Base-by-base conservation (phyloP, 2,797 vertebrate genomes). In the Salarias fasciatus region DNA sequence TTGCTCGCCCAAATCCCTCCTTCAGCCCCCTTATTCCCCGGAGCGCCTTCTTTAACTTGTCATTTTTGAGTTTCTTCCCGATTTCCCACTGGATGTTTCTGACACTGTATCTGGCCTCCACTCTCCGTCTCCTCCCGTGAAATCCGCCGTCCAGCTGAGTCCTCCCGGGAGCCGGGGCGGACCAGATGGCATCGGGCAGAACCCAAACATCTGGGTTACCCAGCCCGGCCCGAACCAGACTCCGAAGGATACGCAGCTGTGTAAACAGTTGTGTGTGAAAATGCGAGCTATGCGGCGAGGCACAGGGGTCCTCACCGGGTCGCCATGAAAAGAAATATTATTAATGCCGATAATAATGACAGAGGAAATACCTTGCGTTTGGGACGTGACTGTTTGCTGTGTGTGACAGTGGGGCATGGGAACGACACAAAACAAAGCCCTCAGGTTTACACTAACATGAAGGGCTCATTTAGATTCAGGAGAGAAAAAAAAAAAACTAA, bases 211-310 rank as follows among this genome's bases (percentile, higher is more conserved):
- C 84, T 84, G 81, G 42, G 36, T 72, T 75, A 82, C 88, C 79
- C 64, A 69, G 55, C 59, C 85, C 40, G 58, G 61, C 68, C 63
- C 53, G 14, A 77, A 75, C 49, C 31, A 63, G 64, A 65, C 78
- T 75, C 77, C 8, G 61, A 86, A 75, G 69, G 60, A 86, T 58
- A 54, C 35, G 55, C 92, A 93, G 91, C 91, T 92, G 91, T 83
- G 64, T 85, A 92, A 91, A 91, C 90, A 91, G 71, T 43, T 53
- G 75, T 76, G 82, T 70, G 77, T 87, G 85, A 84, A 91, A 88
- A 90, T 88, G 84, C 65, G 46, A 87, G 81, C 82, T 84, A 86
- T 85, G 86, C 75, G 67, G 81, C 60, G 55, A 46, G 80, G 72
- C 55, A 65, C 77, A 72, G 74, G 74, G 80, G 84, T 83, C 83